These are phyloP conservation scores for Hypocryptadius cinnamomeus DNA, from an alignment of 2,113 vertebrate species.

Conservation along the genomic window DNA sequence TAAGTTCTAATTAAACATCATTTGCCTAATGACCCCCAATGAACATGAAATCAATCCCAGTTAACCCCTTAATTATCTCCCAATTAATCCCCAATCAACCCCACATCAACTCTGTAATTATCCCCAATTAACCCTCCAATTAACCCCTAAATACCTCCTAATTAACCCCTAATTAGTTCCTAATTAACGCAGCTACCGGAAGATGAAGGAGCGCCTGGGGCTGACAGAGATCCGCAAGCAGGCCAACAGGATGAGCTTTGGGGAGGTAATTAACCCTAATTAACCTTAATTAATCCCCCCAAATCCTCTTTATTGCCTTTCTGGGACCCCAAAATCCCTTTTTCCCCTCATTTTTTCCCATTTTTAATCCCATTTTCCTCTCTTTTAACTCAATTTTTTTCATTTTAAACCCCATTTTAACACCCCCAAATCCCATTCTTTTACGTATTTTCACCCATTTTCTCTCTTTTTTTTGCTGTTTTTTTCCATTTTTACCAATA, in stretches of 20 bases:
- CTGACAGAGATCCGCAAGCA: background rate
- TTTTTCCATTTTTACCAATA: too few species aligned
- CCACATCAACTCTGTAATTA: background rate
- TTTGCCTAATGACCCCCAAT: too few species aligned
- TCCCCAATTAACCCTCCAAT: too few species aligned
- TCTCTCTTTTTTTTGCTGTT: too few species aligned
- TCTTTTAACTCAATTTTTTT: too few species aligned
- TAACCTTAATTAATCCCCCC: background rate
- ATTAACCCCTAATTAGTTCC: background rate
- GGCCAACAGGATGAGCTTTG: background rate
- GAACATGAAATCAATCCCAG: too few species aligned
- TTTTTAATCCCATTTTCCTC: background rate
- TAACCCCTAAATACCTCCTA: rapidly evolving
- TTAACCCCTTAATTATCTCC: too few species aligned
- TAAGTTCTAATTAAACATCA: too few species aligned
- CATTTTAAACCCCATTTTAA: too few species aligned
- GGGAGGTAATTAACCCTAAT: background rate
- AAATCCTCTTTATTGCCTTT: too few species aligned
- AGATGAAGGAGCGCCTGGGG: background rate
- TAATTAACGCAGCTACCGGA: background rate
- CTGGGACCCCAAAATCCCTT: background rate
- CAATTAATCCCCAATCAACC: background rate
- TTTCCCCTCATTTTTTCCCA: rapidly evolving
- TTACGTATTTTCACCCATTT: too few species aligned
- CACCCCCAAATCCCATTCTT: too few species aligned